A percentile compares a stretch with the other conserved stretches of the same genome.
Conservation (phyloP, 2,888 invertebrate species). For the Tanypteryx hageni region DNA sequence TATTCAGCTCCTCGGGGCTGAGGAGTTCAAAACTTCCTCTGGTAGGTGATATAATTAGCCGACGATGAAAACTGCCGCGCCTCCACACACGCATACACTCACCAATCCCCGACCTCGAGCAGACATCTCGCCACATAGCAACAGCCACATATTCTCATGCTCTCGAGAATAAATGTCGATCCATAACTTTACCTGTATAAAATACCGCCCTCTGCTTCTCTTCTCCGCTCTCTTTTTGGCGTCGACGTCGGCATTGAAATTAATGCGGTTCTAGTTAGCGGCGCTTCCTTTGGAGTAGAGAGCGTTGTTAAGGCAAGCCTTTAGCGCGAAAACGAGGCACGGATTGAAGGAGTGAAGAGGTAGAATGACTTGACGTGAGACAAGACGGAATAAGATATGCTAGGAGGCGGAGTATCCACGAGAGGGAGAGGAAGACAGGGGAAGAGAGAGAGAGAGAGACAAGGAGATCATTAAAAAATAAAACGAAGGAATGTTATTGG, state of each 20-base stretch:
- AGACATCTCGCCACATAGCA: not conserved
- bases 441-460: not conserved
- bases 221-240: not conserved
- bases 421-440: not conserved
- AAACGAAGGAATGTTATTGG: not conserved
- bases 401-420: not conserved
- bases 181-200: not conserved
- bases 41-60: not conserved
- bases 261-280: constrained; percentile 19
- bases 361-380: constrained; percentile 22
- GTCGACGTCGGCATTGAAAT: not conserved
- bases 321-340: not conserved
- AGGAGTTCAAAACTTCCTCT: not conserved
- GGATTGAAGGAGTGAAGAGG: not conserved
- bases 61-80: not conserved
- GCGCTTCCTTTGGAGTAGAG: not conserved
- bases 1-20: no score
- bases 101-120: not conserved
- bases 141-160: not conserved
- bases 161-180: not conserved
- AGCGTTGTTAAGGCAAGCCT: constrained; percentile 13
- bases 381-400: constrained; percentile 3
- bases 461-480: constrained; percentile 35
- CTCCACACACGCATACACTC: not conserved
- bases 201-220: not conserved